phyloP scores from a whole-genome alignment of 2,888 invertebrate species.

The Harpalus rubripes region DNA sequence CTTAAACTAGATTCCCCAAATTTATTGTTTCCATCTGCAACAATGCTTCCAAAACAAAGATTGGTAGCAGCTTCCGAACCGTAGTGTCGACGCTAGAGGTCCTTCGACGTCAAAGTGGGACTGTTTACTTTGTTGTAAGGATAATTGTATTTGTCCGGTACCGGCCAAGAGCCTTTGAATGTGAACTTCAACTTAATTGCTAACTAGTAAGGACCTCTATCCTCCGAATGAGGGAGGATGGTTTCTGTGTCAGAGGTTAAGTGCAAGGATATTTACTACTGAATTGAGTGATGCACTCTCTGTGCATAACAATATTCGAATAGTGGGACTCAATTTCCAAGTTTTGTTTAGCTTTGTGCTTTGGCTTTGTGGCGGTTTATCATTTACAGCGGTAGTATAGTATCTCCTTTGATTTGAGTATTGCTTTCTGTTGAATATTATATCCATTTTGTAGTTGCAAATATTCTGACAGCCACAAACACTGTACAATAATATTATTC shows the following conservation, averaged over 20 bases:
- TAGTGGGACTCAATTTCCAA: too few relatives aligned
- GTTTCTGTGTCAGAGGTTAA: background rate
- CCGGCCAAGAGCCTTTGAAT: slow-evolving; percentile 46
- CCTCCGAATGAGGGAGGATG: background rate
- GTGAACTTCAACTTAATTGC: slow-evolving; percentile 54
- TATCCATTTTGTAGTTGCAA: too few relatives aligned
- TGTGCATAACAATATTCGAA: too few relatives aligned
- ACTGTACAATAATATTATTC: too few relatives aligned
- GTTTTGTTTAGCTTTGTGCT: too few relatives aligned
- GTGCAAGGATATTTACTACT: background rate
- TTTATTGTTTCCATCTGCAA: slow-evolving; percentile 7
- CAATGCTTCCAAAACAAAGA: slow-evolving; percentile 26
- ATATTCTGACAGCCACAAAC: too few relatives aligned
- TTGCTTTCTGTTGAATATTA: too few relatives aligned
- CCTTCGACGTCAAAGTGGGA: slow-evolving; percentile 57
- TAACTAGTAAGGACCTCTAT: slow-evolving; percentile 45
- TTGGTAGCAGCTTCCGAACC: background rate
- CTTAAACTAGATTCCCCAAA: too few relatives aligned
- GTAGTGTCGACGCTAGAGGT: background rate
- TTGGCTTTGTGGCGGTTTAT: too few relatives aligned
- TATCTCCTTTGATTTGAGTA: too few relatives aligned
- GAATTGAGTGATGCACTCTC: background rate
- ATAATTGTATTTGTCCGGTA: slow-evolving; percentile 73
- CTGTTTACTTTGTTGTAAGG: slow-evolving; percentile 72
- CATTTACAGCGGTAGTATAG: too few relatives aligned